Conservation (phyloP, 2,113 vertebrate genomes). For the Sphaerodactylus townsendi region DNA sequence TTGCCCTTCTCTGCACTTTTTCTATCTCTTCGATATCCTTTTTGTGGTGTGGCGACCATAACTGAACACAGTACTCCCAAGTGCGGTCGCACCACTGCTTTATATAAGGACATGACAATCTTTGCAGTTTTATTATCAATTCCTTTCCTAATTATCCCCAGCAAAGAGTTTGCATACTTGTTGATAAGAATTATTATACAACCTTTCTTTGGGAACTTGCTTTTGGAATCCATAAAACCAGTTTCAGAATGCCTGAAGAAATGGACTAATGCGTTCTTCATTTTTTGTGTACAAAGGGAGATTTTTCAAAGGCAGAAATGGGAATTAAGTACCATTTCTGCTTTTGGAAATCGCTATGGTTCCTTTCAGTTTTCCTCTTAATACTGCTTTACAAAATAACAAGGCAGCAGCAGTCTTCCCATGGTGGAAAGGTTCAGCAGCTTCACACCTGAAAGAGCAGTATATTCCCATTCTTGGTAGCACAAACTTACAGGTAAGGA, state of each 20-base stretch:
- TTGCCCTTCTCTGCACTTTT: too few relatives aligned
- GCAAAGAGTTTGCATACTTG: too few relatives aligned
- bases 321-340: background rate
- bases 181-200: background rate
- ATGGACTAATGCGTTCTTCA: rapidly evolving
- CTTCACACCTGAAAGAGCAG: conserved; percentile 51
- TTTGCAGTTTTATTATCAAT: too few relatives aligned
- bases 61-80: too few relatives aligned
- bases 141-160: too few relatives aligned
- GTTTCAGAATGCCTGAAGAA: background rate
- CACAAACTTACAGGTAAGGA: conserved; percentile 55
- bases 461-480: conserved; percentile 54
- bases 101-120: too few relatives aligned
- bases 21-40: too few relatives aligned
- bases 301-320: conserved; percentile 11
- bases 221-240: background rate
- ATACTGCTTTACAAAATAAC: background rate
- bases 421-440: background rate
- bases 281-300: background rate
- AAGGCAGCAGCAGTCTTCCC: background rate
- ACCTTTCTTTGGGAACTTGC: rapidly evolving
- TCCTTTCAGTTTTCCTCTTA: background rate
- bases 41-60: too few relatives aligned
- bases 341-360: background rate
- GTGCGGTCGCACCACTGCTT: too few relatives aligned